phyloP scores from a whole-genome alignment of 2,113 vertebrate genomes.

The Catagonus wagneri region DNA sequence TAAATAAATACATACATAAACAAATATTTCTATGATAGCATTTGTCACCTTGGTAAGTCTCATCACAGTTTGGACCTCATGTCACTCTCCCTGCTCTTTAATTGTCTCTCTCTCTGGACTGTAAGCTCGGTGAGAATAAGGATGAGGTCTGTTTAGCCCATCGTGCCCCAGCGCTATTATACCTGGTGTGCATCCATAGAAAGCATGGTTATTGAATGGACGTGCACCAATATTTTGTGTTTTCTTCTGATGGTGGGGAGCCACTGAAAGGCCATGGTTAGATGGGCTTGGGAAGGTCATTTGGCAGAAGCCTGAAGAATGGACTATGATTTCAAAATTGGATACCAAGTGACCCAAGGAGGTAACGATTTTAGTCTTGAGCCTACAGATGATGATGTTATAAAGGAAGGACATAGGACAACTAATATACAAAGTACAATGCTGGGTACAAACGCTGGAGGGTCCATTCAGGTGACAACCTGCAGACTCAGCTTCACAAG shows the following conservation, averaged over 20 bases:
- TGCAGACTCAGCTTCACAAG: not conserved
- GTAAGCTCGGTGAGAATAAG: not conserved
- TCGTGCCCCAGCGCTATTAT: rapidly evolving
- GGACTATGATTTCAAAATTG: not conserved
- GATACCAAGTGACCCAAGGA: not conserved
- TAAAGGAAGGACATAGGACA: not conserved
- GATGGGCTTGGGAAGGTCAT: not conserved
- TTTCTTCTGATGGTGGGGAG: not conserved
- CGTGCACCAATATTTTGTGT: not conserved
- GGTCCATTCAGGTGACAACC: not conserved
- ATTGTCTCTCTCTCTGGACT: not conserved
- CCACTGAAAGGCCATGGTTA: not conserved
- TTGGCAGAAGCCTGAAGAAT: not conserved
- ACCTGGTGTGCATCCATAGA: rapidly evolving
- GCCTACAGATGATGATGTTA: not conserved
- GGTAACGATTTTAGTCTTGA: not conserved
- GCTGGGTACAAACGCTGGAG: not conserved
- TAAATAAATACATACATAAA: too few relatives aligned
- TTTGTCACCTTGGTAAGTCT: not conserved
- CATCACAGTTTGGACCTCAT: rapidly evolving
- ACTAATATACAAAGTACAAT: not conserved
- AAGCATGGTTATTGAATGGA: not conserved
- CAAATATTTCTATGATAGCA: not conserved
- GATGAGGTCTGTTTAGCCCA: rapidly evolving
- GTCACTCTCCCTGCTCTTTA: not conserved